These are phyloP conservation scores for Monoplex corrugatus DNA, from an alignment of 2,888 invertebrate genomes.

Conservation along the genomic window DNA sequence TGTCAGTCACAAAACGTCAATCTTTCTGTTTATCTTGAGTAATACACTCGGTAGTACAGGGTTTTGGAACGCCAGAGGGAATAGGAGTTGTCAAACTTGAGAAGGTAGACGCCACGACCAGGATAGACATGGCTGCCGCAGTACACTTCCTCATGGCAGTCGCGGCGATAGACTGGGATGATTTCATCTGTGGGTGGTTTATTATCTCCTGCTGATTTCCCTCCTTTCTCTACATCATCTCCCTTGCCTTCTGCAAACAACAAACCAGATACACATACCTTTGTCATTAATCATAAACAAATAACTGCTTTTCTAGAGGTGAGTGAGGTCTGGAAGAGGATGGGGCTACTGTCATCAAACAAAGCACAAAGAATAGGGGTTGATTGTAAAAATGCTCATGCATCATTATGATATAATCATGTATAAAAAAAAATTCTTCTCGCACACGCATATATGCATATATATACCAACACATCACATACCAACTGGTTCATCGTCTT, in stretches of 20 bases:
- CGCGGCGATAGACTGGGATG: slow-evolving; percentile 96
- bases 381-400: too few relatives aligned
- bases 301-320: too few relatives aligned
- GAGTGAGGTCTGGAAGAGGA: too few relatives aligned
- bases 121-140: slow-evolving; percentile 98
- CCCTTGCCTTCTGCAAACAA: slow-evolving; percentile 75
- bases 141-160: slow-evolving; percentile 98
- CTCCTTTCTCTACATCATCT: slow-evolving; percentile 85
- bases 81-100: slow-evolving; percentile 99
- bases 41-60: slow-evolving; percentile 98
- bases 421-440: too few relatives aligned
- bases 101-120: slow-evolving; percentile 96
- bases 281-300: too few relatives aligned
- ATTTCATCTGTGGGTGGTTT: slow-evolving; percentile 90
- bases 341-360: too few relatives aligned
- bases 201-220: slow-evolving; percentile 68
- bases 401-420: too few relatives aligned
- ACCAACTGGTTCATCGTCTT: slow-evolving; percentile 86
- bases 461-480: too few relatives aligned
- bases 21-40: slow-evolving; percentile 85
- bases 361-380: too few relatives aligned
- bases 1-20: too few relatives aligned
- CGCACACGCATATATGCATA: too few relatives aligned
- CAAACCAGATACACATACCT: background rate
- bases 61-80: slow-evolving; percentile 99